Conservation (phyloP, 2,113 vertebrate species). For the Apteryx owenii region DNA sequence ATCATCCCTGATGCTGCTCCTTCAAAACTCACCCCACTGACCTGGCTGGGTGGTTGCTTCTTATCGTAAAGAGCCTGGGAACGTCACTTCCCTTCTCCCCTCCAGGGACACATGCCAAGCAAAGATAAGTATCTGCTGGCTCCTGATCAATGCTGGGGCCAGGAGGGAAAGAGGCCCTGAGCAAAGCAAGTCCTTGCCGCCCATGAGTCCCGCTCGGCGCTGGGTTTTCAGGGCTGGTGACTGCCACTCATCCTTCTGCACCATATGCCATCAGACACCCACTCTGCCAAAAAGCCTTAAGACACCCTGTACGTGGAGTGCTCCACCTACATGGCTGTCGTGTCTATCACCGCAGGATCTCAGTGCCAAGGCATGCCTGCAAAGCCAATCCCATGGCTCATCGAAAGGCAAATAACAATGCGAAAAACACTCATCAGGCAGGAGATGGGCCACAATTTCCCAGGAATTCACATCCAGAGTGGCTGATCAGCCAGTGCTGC, state of each 20-base stretch:
- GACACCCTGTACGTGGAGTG: background rate
- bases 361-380: background rate
- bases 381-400: accelerated
- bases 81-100: background rate
- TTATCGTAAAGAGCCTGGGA: background rate
- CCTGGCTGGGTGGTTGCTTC: background rate
- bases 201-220: too few relatives aligned
- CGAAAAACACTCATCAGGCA: background rate
- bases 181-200: too few relatives aligned
- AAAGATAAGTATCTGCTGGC: background rate
- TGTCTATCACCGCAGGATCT: accelerated
- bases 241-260: background rate
- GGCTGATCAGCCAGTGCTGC: background rate
- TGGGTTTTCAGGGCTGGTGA: too few relatives aligned
- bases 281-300: background rate
- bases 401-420: background rate
- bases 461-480: background rate
- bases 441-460: background rate
- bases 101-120: background rate
- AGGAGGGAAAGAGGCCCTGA: background rate
- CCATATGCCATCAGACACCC: background rate
- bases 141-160: accelerated
- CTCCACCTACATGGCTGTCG: background rate
- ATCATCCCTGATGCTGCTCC: background rate
- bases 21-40: background rate